phyloP scores from a whole-genome alignment of 2,888 invertebrate genomes.

The Cylindroiulus punctatus region DNA sequence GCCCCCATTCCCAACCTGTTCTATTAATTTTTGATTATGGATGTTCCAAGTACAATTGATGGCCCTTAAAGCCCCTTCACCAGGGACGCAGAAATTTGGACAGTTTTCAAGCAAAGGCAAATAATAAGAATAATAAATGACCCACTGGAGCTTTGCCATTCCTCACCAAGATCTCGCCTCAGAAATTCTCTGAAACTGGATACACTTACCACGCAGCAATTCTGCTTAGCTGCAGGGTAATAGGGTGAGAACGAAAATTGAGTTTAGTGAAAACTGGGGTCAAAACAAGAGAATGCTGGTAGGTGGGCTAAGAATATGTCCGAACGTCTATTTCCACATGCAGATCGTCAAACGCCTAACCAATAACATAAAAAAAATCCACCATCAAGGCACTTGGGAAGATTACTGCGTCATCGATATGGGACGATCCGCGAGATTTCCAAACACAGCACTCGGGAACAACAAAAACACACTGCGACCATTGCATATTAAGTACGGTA shows the following conservation, averaged over 20 bases:
- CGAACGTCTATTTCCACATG: neutral
- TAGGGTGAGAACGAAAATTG: neutral
- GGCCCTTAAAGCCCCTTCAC: neutral
- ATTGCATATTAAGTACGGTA: slow-evolving; percentile 34
- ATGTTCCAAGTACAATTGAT: neutral
- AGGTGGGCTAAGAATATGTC: neutral
- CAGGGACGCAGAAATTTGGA: no score
- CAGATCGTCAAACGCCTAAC: neutral
- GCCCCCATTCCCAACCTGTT: no score
- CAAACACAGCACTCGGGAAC: neutral
- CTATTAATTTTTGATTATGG: neutral
- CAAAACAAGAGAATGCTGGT: neutral
- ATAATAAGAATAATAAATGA: no score
- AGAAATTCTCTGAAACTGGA: no score
- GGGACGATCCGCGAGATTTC: slow-evolving; percentile 1
- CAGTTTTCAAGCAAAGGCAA: no score
- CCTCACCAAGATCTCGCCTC: no score
- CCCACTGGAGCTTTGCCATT: no score
- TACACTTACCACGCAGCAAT: no score
- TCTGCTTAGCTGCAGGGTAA: neutral
- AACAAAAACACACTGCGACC: neutral
- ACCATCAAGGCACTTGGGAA: slow-evolving; percentile 33
- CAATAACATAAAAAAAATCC: neutral
- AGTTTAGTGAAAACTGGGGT: neutral
- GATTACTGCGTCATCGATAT: slow-evolving; percentile 5